Base-by-base conservation (phyloP, 2,888 invertebrate genomes). In the Lithosia quadra region DNA sequence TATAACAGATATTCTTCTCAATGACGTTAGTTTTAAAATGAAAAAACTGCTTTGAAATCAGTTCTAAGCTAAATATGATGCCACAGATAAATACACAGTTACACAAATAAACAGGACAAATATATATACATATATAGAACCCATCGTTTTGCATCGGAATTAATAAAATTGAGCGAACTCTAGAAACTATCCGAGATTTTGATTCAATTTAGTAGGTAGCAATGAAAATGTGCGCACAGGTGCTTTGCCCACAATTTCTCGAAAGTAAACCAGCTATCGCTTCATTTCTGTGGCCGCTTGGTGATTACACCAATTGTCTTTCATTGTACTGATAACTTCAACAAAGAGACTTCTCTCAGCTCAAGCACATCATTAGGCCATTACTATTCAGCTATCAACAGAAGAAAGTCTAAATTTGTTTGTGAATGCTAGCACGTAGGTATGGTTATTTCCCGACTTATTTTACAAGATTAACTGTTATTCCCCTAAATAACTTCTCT, bases 301-400 rank as follows among this genome's bases (percentile, higher is more conserved):
- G 67, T 59, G 65, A 71, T 75, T 73, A 72, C 67, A 63, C 33
- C 72, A 73, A 79, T 76, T 79, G 76, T 74, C 66, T 74, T 66
- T 72, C 68, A 60, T 74, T 69, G 71, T 69, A 69, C 75, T 74
- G 74, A 77, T 81, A 79, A 79, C 73, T 73, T 76, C 65, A 69
- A 78, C 79, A 75, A 79, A 64, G 69, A 73, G 72, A 57, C 21
- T 68, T 53, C 53, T 68, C 58, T 55, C n/a, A 49, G 49, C 49
- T 49, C 49, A 18, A 49, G 49, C 78, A 73, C 70, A 75, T 73
- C 75, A 68, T 70, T 75, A 77, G 68, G 66, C 70, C 69, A 68
- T 77, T 73, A 71, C 73, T 78, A 75, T 77, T 77, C 78, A 67
- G 70, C 71, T 75, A 80, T 77, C 75, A 75, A 77, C 77, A 71